phyloP scores from a whole-genome alignment of 2,888 invertebrate genomes.

The Dexiosoma caninum region DNA sequence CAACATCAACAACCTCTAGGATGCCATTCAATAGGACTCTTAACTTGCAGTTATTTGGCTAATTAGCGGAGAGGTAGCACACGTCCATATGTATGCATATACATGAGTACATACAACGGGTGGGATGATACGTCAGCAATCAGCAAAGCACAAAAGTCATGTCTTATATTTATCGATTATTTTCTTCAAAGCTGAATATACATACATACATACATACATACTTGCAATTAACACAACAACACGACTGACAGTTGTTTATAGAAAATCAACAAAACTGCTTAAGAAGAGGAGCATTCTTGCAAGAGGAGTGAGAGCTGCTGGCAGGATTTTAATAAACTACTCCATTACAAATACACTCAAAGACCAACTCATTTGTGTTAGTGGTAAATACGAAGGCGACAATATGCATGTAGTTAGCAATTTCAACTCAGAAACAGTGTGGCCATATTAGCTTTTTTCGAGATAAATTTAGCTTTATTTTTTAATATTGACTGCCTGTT shows the following conservation, averaged over 20 bases:
- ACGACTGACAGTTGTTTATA: background rate
- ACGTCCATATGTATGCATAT: conserved; percentile 49
- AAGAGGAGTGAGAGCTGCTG: background rate
- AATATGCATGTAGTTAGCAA: conserved; percentile 21
- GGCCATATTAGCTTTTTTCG: too few relatives aligned
- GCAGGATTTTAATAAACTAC: background rate
- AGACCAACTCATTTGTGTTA: background rate
- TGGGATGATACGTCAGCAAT: conserved; percentile 39
- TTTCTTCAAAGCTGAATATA: background rate
- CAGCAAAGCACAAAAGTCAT: conserved; percentile 15
- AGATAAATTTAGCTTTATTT: too few relatives aligned
- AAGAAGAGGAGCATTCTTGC: background rate
- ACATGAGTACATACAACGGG: too few relatives aligned
- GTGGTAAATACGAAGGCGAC: background rate
- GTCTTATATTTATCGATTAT: conserved; percentile 38
- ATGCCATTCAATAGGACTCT: conserved; percentile 22
- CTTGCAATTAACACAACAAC: background rate
- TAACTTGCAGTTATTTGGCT: conserved; percentile 43
- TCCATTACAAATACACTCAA: background rate
- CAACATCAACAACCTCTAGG: conserved; percentile 14
- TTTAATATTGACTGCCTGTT: too few relatives aligned
- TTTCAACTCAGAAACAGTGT: too few relatives aligned
- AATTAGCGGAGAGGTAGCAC: conserved; percentile 40
- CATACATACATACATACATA: too few relatives aligned
- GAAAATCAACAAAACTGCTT: background rate